These are phyloP conservation scores for Rhynchotus rufescens DNA, from an alignment of 2,797 vertebrate genomes.

Conservation along the genomic window DNA sequence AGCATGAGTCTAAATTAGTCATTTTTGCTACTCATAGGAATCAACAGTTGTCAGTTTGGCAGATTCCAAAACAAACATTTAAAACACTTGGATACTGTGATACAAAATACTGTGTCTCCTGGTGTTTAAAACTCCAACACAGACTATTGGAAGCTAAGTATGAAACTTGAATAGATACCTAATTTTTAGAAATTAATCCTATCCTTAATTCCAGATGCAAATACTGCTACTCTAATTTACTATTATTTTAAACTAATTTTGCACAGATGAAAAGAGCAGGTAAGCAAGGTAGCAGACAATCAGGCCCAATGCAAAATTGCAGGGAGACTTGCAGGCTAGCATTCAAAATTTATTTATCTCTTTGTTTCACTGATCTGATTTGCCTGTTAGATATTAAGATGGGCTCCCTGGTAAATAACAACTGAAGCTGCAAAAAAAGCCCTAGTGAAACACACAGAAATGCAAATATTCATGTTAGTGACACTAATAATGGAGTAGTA, in stretches of 20 bases:
- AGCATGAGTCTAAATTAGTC: background rate
- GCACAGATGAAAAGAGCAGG: background rate
- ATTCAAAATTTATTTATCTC: background rate
- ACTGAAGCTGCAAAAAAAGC: constrained; percentile 38
- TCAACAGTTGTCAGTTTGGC: background rate
- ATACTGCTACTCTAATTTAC: background rate
- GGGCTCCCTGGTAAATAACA: constrained; percentile 1
- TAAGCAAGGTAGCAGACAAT: background rate
- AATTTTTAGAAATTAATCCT: background rate
- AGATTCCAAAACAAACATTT: background rate
- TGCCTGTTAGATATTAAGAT: background rate
- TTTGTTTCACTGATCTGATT: constrained; percentile 22
- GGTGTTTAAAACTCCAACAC: background rate
- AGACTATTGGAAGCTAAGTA: background rate
- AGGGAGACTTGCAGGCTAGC: background rate
- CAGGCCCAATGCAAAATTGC: background rate
- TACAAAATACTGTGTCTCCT: background rate
- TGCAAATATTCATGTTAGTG: constrained; percentile 26
- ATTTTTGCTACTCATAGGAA: background rate
- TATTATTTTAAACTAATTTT: background rate
- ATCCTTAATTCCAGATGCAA: background rate
- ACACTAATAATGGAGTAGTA: constrained; percentile 44
- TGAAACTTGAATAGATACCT: background rate
- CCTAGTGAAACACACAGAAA: background rate
- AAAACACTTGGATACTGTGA: background rate